Evolutionary conservation across 1,140 invertebrate genomes (phyloP), one percentile per base, ranked within the genome.

Genomic region (Pseudomyrmex pallidus): DNA sequence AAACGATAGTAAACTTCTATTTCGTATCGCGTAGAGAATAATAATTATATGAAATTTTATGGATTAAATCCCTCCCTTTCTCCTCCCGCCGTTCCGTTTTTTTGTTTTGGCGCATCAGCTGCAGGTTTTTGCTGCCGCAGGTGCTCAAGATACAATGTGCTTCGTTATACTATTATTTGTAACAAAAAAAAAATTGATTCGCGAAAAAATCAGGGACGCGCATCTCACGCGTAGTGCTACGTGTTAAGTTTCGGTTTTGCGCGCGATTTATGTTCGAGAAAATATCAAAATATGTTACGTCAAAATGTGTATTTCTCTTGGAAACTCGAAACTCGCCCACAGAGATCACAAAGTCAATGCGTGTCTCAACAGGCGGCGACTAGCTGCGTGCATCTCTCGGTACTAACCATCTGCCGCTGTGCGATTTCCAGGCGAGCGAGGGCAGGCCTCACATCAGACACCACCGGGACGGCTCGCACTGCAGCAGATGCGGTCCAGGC

Each of bases 401-500:
- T 20, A 57, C 74, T 83, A 80, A 84, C 82, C 86, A 82, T 85
- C 77, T 89, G 78, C 56, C 50, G 10, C 50, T 54, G 54, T 8
- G 46, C 67, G 35, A 68, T 59, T 92, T 90, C 2, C 92, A 94
- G 93, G 70, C 90, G 70, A 87, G 57, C 56, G 90, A 90, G 5
- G 85, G 90, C 17, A 91, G 91, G 46, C 93, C 93, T 3, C 92
- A 91, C 84, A 93, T 93, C 76, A 91, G 94, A 17, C 94, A 94
- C 57, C 93, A 94, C 22, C 91, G 91, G 54, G 89, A 91, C 20
- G 91, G 91, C 46, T 86, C 88, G 4, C 88, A 93, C 89, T 95
- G 90, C 88, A 91, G 85, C 92, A 91, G 88, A 90, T 95, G 92
- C 91, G 91, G 80, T 90, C 91, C 95, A 87, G 91, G 94, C 70